Evolutionary conservation across 2,888 invertebrate genomes (phyloP), one percentile per base, ranked within the genome.

Genomic region (Drosophila paracracens): DNA sequence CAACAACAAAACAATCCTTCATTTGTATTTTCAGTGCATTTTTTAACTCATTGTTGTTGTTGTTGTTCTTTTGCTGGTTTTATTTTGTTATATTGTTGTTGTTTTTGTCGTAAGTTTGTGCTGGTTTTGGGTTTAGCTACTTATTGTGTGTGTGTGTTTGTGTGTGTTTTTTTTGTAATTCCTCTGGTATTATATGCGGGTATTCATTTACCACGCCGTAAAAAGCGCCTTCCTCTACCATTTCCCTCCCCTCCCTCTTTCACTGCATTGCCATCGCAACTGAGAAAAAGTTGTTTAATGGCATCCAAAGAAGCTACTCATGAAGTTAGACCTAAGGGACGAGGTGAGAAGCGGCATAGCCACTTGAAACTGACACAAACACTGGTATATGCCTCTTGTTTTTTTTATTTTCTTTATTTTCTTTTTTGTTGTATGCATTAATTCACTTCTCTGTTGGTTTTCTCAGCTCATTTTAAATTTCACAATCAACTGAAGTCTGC

Each of bases 171-270:
- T 70, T 56, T 68, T 69, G 72, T 80, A 74, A 81, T 77, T 79
- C 63, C 68, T 56, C 70, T 70, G 82, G 77, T 61, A 83, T 83
- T 85, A 86, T 85, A 84, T 84, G 89, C 89, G 83, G 83, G 83
- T 56, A 74, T 79, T 79, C 78, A 81, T 74, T 81, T 81, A 68
- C 72, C 57, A 63, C 54, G 62, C 36, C 53, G 40, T 57, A 18
- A 51, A 51, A 51, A 27, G 27, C 40, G 57, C 29, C 57, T 29
- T 29, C n/a, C n/a, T 46, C 56, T 21, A 13, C n/a, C 29, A 38
- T 18, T n/a, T 43, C 0, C 4, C 16, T 6, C 36, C 35, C n/a
- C 16, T 0, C 0, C 31, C 38, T 13, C 48, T 31, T 16, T 50
- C 62, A 13, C 8, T 10, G 38, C 43, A 31, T 65, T 46, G 16